Evolutionary conservation across 2,113 vertebrate species (phyloP), one percentile per base, ranked within the genome.

Genomic region (Tautogolabrus adspersus): DNA sequence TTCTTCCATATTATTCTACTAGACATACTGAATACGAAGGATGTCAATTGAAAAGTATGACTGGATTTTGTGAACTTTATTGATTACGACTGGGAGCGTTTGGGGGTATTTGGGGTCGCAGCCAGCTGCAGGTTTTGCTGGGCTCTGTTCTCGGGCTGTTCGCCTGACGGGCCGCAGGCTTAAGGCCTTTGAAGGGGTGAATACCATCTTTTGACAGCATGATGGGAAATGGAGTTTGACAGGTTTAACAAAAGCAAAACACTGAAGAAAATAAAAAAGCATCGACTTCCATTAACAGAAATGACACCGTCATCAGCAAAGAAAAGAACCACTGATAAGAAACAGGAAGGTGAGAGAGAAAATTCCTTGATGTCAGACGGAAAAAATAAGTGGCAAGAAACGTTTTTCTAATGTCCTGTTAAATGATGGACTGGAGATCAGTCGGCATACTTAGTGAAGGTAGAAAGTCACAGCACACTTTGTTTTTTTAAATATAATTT

Each of bases 161-260:
- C 97, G 95, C 97, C 93, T 94, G 96, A 97, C 96, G 97, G 97
- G 98, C 96, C 98, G 98, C 98, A 99, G 98, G 98, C 97, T 99
- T 98, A 96, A 96, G 97, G 98, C 97, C 98, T 98, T 99, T 99
- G 97, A 98, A 99, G 98, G 98, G 97, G 98, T 97, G 97, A 99
- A 98, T 98, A 96, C 98, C 98, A 99, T 99, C 98, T 99, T 99
- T 98, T 96, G 96, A 99, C 96, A 95, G 95, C 94, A 96, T 97
- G 96, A 93, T 90, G 91, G 95, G 86, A 91, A 93, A 97, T 97
- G 96, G 91, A 90, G 82, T 72, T 52, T 90, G 86, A 92, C 30
- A 76, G 86, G 75, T 74, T 52, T 57, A 82, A 87, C 58, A 84
- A 76, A 66, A 77, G 40, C 40, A 79, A 87, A 84, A 83, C 69